Conservation (phyloP, 2,113 vertebrate genomes). For the Gallinago paraguaiae region DNA sequence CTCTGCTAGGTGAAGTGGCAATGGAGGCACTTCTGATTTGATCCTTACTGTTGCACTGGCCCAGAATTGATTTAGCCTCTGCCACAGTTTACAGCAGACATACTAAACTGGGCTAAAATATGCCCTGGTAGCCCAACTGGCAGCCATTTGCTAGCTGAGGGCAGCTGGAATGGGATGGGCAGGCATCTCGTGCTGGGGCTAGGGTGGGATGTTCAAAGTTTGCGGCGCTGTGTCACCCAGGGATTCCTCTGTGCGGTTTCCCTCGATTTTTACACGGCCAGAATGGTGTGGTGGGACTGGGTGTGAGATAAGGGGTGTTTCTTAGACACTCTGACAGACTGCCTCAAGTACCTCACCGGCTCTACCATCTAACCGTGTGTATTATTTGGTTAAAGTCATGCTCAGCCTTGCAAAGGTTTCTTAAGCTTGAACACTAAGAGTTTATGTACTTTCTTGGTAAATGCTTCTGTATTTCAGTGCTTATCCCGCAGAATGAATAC, state of each 20-base stretch:
- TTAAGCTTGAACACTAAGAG: background rate
- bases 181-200: background rate
- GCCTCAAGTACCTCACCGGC: background rate
- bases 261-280: background rate
- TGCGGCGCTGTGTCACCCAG: background rate
- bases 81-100: background rate
- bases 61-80: background rate
- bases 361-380: background rate
- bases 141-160: background rate
- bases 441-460: background rate
- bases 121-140: rapidly evolving
- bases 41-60: background rate
- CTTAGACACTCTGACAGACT: background rate
- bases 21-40: background rate
- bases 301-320: background rate
- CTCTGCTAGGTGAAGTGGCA: background rate
- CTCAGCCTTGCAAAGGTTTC: background rate
- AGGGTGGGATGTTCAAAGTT: background rate
- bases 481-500: background rate
- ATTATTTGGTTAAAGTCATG: background rate
- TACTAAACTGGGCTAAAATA: background rate
- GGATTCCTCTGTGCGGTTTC: background rate
- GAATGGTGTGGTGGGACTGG: background rate
- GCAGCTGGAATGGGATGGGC: background rate
- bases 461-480: background rate